Evolutionary conservation across 2,888 invertebrate genomes (phyloP).

Genomic region (Sinodicranocentrus sp.): DNA sequence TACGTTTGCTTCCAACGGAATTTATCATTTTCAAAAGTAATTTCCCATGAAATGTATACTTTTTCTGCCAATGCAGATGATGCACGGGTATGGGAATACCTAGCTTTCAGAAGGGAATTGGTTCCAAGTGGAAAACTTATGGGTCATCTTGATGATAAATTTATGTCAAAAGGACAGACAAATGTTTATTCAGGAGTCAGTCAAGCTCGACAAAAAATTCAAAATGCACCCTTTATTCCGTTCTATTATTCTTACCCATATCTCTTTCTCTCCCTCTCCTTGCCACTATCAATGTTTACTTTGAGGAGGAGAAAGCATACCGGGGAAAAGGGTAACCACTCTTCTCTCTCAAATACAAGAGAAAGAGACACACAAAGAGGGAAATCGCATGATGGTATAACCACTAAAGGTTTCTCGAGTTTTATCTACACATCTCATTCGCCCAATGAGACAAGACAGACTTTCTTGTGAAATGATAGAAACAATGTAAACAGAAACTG

Average conservation of each 20-base stretch:
- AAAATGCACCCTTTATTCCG: conserved; percentile 10
- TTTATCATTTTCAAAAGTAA: conserved; percentile 39
- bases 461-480: conserved; percentile 13
- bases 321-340: neutral
- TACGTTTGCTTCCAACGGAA: neutral
- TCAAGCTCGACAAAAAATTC: conserved; percentile 15
- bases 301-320: neutral
- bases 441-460: neutral
- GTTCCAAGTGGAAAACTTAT: neutral
- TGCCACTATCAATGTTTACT: conserved; percentile 8
- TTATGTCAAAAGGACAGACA: conserved; percentile 27
- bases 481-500: conserved; percentile 6
- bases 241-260: neutral
- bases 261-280: neutral
- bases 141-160: conserved; percentile 46
- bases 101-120: no score
- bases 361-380: no score
- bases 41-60: conserved; percentile 24
- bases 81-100: conserved; percentile 4
- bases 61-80: neutral
- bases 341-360: no score
- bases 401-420: no score
- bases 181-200: conserved; percentile 38
- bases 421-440: no score
- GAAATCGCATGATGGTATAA: neutral